Evolutionary conservation across 2,888 invertebrate genomes (phyloP).

Genomic region (Cephus spinipes): DNA sequence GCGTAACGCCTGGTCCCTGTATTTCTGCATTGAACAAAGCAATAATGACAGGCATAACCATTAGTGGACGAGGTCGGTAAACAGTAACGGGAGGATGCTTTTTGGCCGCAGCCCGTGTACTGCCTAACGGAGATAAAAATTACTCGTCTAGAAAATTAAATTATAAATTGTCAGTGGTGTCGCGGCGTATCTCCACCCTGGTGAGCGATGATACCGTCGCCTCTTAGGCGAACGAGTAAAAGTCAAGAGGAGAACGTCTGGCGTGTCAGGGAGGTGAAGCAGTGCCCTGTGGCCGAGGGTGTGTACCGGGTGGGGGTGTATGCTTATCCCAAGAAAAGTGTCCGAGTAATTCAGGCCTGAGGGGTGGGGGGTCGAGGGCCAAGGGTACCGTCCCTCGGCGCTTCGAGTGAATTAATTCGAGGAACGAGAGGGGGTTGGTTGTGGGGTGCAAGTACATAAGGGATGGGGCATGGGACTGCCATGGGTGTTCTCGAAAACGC

Average conservation of each 20-base stretch:
- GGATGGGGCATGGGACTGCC: neutral
- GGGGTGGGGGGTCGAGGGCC: no score
- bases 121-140: slow-evolving; percentile 48
- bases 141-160: slow-evolving; percentile 58
- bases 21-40: slow-evolving; percentile 45
- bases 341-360: no score
- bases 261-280: no score
- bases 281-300: no score
- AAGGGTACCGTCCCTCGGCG: neutral
- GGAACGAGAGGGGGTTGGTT: slow-evolving; percentile 30
- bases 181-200: neutral
- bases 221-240: no score
- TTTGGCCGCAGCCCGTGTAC: slow-evolving; percentile 37
- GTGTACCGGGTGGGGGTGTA: no score
- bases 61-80: slow-evolving; percentile 54
- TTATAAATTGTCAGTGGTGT: slow-evolving; percentile 42
- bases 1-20: no score
- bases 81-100: slow-evolving; percentile 49
- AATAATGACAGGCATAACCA: slow-evolving; percentile 60
- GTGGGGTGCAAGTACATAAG: no score
- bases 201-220: no score
- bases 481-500: slow-evolving; percentile 7
- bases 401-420: slow-evolving; percentile 47
- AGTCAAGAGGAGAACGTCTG: no score
- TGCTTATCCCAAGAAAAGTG: no score